Percentiles rank a stretch among this genome's conserved stretches.
phyloP scores from a whole-genome alignment of 2,888 invertebrate genomes.

The Aporophyla nigra region DNA sequence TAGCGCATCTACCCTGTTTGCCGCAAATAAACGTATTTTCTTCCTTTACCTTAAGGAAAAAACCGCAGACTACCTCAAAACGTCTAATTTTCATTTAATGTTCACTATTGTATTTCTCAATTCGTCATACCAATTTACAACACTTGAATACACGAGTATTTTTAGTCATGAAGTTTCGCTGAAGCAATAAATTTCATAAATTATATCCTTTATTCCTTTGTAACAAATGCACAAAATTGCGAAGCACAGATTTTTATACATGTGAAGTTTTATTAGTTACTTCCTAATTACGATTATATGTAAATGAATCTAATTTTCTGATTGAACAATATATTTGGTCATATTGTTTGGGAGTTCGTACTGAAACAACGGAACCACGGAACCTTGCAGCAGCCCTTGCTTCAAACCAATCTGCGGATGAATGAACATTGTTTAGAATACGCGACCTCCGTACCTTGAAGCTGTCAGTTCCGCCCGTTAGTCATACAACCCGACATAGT shows the following conservation, averaged over 20 bases:
- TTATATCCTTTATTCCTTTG: slow-evolving; percentile 32
- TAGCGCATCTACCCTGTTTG: too few species aligned
- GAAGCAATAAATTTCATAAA: slow-evolving; percentile 13
- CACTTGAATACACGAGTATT: slow-evolving; percentile 35
- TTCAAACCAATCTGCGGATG: slow-evolving; percentile 10
- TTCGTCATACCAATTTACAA: slow-evolving; percentile 49
- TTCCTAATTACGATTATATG: slow-evolving; percentile 22
- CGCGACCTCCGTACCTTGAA: slow-evolving; percentile 41
- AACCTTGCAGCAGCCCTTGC: slow-evolving; percentile 22
- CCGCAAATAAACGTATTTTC: too few species aligned
- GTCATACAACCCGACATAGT: slow-evolving; percentile 21
- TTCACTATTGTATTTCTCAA: slow-evolving; percentile 11
- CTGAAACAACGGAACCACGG: neutral
- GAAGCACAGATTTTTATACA: neutral
- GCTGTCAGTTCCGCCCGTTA: slow-evolving; percentile 27
- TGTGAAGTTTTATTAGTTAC: slow-evolving; percentile 1
- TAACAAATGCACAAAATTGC: neutral
- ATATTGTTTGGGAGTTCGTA: neutral
- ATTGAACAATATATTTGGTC: neutral
- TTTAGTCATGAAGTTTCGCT: slow-evolving; percentile 33
- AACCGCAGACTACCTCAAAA: slow-evolving; percentile 10
- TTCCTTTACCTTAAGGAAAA: neutral
- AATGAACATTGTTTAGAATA: slow-evolving; percentile 36
- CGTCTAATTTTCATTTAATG: slow-evolving; percentile 3
- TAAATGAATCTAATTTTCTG: neutral